A percentile compares a stretch with the other conserved stretches of the same genome.
phyloP scores from a whole-genome alignment of 2,888 invertebrate species.

The Lithosia quadra region DNA sequence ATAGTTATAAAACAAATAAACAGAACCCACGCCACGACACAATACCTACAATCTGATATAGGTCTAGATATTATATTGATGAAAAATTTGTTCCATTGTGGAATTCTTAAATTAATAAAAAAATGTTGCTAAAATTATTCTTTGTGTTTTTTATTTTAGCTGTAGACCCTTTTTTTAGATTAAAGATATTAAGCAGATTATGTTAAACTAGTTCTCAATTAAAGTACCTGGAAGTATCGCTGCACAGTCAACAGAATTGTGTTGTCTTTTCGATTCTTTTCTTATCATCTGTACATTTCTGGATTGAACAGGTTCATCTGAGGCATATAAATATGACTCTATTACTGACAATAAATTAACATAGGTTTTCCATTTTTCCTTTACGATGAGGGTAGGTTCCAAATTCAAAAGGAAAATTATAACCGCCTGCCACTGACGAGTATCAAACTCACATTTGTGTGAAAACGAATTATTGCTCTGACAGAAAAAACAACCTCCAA shows the following conservation, averaged over 20 bases:
- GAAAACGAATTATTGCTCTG: background rate
- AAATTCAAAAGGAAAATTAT: background rate
- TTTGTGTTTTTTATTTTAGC: constrained; percentile 66
- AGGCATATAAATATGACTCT: background rate
- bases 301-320: background rate
- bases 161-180: constrained; percentile 6
- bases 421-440: background rate
- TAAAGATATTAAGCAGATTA: background rate
- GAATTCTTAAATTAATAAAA: constrained; percentile 87
- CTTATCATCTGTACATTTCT: background rate
- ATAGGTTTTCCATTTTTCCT: background rate
- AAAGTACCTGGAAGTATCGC: too few species aligned
- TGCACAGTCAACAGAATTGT: too few species aligned
- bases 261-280: too few species aligned
- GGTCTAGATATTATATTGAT: constrained; percentile 82
- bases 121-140: constrained; percentile 86
- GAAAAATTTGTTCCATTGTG: constrained; percentile 84
- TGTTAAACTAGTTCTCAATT: too few species aligned
- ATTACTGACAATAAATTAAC: background rate
- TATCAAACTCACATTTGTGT: background rate
- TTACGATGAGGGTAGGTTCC: background rate
- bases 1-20: constrained; percentile 56
- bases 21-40: constrained; percentile 67
- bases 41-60: constrained; percentile 78
- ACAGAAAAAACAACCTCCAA: background rate